Percentiles rank a stretch among this genome's conserved stretches.
phyloP scores from a whole-genome alignment of 1,140 invertebrate species.

The Caenorhabditis briggsae region DNA sequence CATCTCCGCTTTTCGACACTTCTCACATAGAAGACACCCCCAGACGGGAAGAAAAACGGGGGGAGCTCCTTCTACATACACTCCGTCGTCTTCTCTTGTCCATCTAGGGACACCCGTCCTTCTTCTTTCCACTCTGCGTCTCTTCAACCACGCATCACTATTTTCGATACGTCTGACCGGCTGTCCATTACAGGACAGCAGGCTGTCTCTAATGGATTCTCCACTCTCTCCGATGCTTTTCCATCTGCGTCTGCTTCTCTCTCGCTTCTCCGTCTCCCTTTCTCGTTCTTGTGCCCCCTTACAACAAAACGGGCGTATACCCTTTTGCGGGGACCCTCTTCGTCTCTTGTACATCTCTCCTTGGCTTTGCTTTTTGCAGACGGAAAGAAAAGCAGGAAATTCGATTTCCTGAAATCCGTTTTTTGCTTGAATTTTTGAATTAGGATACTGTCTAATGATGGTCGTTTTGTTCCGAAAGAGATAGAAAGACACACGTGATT shows the following conservation, averaged over 20 bases:
- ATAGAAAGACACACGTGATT: slow-evolving; percentile 8
- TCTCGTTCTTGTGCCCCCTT: neutral
- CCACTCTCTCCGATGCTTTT: neutral
- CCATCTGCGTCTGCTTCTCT: neutral
- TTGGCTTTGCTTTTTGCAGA: neutral
- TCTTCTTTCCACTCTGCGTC: neutral
- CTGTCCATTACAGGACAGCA: slow-evolving; percentile 26
- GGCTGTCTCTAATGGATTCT: neutral
- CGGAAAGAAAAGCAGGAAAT: neutral
- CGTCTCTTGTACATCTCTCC: neutral
- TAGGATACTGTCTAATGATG: slow-evolving; percentile 7
- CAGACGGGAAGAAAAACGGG: neutral
- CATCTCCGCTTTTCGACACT: slow-evolving; percentile 51
- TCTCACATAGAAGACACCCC: slow-evolving; percentile 20
- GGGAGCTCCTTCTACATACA: neutral
- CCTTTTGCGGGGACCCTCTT: slow-evolving; percentile 36
- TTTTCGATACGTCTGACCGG: neutral
- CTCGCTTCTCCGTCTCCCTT: neutral
- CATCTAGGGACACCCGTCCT: slow-evolving; percentile 24
- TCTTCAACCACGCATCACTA: neutral
- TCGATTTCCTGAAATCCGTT: neutral
- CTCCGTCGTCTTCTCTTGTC: slow-evolving; percentile 12
- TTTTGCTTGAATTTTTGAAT: neutral
- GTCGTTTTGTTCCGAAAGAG: neutral
- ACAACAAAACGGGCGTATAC: slow-evolving; percentile 36